Evolutionary conservation across 2,113 vertebrate species (phyloP).

Genomic region (Toxostoma redivivum): DNA sequence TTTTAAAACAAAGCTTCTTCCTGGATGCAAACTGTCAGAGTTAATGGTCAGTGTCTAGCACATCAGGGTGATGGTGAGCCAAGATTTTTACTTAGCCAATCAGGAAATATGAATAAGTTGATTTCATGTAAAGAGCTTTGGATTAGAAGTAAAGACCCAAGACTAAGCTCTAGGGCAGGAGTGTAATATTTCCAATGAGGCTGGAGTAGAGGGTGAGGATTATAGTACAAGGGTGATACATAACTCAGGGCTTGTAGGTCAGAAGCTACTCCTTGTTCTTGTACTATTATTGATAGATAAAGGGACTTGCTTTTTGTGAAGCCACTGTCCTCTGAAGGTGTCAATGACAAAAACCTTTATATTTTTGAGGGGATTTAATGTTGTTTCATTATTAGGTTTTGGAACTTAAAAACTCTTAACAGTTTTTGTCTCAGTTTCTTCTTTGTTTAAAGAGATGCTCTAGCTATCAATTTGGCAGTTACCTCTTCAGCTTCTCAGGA

Average conservation of each 20-base stretch:
- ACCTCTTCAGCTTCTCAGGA: background rate
- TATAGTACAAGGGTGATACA: background rate
- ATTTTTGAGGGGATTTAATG: background rate
- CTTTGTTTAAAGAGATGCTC: background rate
- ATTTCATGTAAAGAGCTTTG: background rate
- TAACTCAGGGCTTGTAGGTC: background rate
- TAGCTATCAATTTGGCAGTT: background rate
- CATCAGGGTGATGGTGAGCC: background rate
- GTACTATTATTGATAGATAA: background rate
- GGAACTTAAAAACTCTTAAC: background rate
- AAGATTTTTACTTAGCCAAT: background rate
- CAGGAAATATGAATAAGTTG: background rate
- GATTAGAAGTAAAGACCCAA: background rate
- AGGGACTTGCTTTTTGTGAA: background rate
- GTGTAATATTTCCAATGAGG: background rate
- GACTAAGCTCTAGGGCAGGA: background rate
- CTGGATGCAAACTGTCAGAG: background rate
- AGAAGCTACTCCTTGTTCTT: background rate
- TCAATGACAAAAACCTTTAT: background rate
- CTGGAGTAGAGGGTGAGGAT: background rate
- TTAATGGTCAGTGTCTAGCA: background rate
- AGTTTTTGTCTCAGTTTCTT: background rate
- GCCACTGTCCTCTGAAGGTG: background rate
- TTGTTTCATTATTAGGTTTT: background rate
- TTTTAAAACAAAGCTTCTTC: background rate